Evolutionary conservation across 92 coral and sea anemone genomes (phyloP), one percentile per base, ranked within the genome.

Genomic region (Scolanthus callimorphus): DNA sequence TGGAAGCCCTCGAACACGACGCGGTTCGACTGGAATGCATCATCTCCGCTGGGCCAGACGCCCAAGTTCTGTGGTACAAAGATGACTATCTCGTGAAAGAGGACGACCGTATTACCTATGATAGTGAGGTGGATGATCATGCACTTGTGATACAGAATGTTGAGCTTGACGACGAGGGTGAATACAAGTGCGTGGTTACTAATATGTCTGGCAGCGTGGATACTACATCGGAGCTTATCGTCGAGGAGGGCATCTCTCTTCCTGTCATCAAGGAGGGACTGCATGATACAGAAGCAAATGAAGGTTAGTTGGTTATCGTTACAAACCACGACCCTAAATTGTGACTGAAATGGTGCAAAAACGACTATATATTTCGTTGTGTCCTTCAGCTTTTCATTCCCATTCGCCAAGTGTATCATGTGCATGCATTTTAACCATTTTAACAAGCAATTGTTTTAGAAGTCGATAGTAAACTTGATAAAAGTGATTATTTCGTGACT

Each of bases 1-100:
- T 73, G 13, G 96, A 92, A 30, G 94, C 88, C 26, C 82, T 90
- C 11, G 96, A 92, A 50, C 94, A 94, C 13, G 89, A 86, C 69
- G 49, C 84, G 11, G 73, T 81, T 27, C 65, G 86, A 25, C 76
- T 92, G 1, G 92, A 85, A 13, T 92, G 98, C 65, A 84, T 75
- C n/a, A 49, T 79, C 3, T 65, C 86, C 20, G 85, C 74, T 19
- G 79, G 88, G 27, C 90, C 85, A 2, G 75, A 60, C 8, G 74
- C 64, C 21, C 71, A 84, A 41, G 87, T 92, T 43, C 3, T 49
- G 30, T 92, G 98, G 98, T 88, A 70, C 51, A 77, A 80, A 73
- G 96, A 84, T 50, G 89, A 88, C 45, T 71, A 76, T 29, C 84
- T 76, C 8, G 41, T 92, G 57, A 69, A 49, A 44, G 91, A 88